These are phyloP conservation scores for Rhynchotus rufescens DNA, from an alignment of 2,797 vertebrate genomes.

Conservation along the genomic window DNA sequence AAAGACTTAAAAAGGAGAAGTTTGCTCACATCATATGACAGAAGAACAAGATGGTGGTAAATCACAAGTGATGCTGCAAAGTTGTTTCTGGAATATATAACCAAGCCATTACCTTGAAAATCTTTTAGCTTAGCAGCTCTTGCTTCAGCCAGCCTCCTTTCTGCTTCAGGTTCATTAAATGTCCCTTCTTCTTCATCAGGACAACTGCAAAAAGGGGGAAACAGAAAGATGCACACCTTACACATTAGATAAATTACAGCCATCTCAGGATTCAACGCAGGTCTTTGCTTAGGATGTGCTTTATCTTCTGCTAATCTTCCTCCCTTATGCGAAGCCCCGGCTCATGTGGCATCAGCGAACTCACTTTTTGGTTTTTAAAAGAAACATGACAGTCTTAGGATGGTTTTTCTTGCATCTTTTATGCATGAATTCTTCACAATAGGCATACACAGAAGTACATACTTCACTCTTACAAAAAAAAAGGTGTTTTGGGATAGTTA, in stretches of 20 bases:
- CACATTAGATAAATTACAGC: not conserved
- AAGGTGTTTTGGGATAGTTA: not conserved
- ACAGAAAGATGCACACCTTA: not conserved
- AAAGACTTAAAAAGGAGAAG: conserved; percentile 17
- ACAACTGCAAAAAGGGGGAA: conserved; percentile 80
- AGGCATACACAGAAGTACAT: not conserved
- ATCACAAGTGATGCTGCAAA: not conserved
- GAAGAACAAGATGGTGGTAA: not conserved
- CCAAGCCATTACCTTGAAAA: conserved; percentile 87
- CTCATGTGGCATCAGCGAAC: not conserved
- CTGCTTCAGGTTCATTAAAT: conserved; percentile 86
- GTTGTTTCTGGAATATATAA: not conserved
- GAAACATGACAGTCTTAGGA: not conserved
- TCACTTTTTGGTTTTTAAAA: not conserved
- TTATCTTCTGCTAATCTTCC: not conserved
- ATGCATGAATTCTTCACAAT: not conserved
- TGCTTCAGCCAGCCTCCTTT: conserved; percentile 76
- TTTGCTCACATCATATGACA: not conserved
- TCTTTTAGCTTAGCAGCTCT: conserved; percentile 84
- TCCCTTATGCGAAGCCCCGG: not conserved
- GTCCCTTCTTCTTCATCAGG: conserved; percentile 88
- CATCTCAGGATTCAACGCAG: not conserved
- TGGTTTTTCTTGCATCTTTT: not conserved
- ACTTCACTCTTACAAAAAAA: not conserved
- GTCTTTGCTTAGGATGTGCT: not conserved